These are phyloP conservation scores for Drosophila elegans DNA, from an alignment of 1,140 invertebrate genomes.

Conservation along the genomic window DNA sequence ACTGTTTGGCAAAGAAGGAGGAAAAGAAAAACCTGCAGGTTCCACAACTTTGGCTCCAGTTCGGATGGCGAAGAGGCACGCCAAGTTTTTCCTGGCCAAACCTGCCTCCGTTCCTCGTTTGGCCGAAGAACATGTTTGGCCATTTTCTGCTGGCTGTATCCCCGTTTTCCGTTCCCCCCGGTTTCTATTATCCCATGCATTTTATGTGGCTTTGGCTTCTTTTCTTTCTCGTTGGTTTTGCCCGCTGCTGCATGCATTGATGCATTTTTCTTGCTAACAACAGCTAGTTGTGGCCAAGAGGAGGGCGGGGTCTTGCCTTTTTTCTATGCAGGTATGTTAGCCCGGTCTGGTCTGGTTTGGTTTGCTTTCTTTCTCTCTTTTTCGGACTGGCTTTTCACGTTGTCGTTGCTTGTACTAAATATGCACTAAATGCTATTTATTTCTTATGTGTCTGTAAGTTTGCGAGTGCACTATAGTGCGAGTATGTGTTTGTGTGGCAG, in stretches of 20 bases:
- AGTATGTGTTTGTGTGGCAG: conserved; percentile 11
- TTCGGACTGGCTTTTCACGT: conserved; percentile 65
- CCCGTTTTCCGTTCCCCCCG: conserved; percentile 56
- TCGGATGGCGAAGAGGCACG: conserved; percentile 70
- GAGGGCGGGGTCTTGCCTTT: conserved; percentile 1
- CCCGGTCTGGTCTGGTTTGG: conserved; percentile 29
- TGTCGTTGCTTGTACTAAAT: conserved; percentile 69
- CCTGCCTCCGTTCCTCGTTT: conserved; percentile 37
- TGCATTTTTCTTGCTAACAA: conserved; percentile 81
- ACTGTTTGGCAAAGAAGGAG: conserved; percentile 30
- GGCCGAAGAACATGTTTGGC: conserved; percentile 81
- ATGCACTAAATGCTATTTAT: conserved; percentile 80
- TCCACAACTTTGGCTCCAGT: conserved; percentile 36
- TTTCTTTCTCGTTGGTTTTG: conserved; percentile 49
- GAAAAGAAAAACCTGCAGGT: conserved; percentile 48
- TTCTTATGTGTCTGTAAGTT: conserved; percentile 14
- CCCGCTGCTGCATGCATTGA: conserved; percentile 69
- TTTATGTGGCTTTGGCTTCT: conserved; percentile 66
- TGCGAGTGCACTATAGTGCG: conserved; percentile 13
- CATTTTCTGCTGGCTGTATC: conserved; percentile 66
- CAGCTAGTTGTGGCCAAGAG: conserved; percentile 22
- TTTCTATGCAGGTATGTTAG: conserved; percentile 59
- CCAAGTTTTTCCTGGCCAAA: conserved; percentile 63
- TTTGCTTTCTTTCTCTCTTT: conserved; percentile 47
- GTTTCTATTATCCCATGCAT: conserved; percentile 61